Conservation (phyloP, 64 coral and sea anemone genomes). For the Montipora efflorescens region DNA sequence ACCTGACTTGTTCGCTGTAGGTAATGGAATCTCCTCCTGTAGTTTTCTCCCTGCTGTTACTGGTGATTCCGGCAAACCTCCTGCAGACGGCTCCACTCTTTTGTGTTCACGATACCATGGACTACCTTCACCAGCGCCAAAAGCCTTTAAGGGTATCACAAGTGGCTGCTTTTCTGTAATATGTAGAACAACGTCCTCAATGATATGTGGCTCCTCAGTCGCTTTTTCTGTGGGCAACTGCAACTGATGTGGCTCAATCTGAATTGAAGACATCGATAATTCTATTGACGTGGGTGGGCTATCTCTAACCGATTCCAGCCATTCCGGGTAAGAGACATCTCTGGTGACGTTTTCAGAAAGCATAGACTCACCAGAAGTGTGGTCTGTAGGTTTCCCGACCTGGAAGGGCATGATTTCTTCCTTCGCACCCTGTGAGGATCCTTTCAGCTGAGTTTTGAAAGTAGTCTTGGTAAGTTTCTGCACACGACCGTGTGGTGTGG, state of each 20-base stretch:
- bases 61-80: background rate
- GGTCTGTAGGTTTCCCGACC: background rate
- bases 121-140: background rate
- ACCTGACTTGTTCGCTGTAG: background rate
- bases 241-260: background rate
- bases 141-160: slow-evolving; percentile 17
- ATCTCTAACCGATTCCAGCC: background rate
- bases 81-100: background rate
- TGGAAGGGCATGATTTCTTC: background rate
- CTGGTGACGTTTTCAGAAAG: background rate
- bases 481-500: background rate
- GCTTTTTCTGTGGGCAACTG: background rate
- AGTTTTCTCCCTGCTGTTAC: background rate
- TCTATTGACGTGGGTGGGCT: background rate
- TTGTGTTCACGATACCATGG: background rate
- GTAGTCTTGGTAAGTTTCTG: slow-evolving; percentile 18
- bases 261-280: background rate
- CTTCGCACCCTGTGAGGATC: background rate
- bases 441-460: slow-evolving; percentile 20
- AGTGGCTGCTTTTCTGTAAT: background rate
- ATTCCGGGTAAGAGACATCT: slow-evolving; percentile 1
- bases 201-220: slow-evolving; percentile 17
- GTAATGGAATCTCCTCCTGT: background rate
- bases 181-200: background rate
- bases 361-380: background rate